Evolutionary conservation across 2,113 vertebrate species (phyloP).

Genomic region (Oenanthe oenanthe): DNA sequence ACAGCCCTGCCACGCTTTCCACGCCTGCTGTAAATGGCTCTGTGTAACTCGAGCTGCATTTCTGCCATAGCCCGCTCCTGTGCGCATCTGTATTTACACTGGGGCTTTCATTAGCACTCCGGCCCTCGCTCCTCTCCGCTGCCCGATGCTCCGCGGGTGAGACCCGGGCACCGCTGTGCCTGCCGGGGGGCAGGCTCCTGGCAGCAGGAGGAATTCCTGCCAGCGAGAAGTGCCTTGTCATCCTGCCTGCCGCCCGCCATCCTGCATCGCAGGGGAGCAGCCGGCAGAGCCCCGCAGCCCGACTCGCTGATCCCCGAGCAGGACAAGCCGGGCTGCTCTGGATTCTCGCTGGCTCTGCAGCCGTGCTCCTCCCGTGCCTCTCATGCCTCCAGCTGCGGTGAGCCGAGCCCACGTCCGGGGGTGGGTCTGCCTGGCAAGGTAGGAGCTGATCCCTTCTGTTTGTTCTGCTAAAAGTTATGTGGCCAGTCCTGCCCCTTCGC

Average conservation of each 20-base stretch:
- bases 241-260: neutral
- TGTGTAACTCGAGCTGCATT: slow-evolving; percentile 51
- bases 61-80: slow-evolving; percentile 14
- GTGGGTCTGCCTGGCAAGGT: slow-evolving; percentile 1
- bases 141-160: neutral
- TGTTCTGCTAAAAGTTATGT: neutral
- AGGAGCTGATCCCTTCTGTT: neutral
- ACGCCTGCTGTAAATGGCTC: slow-evolving; percentile 23
- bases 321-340: neutral
- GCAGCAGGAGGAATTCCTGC: neutral
- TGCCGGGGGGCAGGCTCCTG: neutral
- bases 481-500: neutral
- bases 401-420: neutral
- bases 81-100: slow-evolving; percentile 32
- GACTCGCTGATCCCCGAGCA: neutral
- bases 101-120: slow-evolving; percentile 1
- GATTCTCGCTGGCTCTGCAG: neutral
- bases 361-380: neutral
- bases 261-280: neutral
- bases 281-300: neutral
- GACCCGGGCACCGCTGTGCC: neutral
- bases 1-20: neutral
- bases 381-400: neutral
- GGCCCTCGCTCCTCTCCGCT: neutral
- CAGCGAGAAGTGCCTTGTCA: slow-evolving; percentile 32